These are phyloP conservation scores for Sphaeramia orbicularis DNA, from an alignment of 2,797 vertebrate genomes.

Conservation along the genomic window DNA sequence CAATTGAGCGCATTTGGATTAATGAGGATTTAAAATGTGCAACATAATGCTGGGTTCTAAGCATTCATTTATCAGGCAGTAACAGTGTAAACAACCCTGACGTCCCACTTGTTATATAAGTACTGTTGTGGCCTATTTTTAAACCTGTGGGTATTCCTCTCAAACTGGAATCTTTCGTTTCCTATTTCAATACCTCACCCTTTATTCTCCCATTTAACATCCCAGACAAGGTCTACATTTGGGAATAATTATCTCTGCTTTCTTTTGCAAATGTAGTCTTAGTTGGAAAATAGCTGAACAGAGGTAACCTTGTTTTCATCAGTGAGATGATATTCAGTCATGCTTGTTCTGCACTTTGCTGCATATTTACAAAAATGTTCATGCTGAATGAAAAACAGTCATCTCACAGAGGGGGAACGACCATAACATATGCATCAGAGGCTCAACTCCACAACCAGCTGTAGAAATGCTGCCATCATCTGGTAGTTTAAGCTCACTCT, in stretches of 20 bases:
- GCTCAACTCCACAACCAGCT: neutral
- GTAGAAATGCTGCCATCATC: constrained; percentile 73
- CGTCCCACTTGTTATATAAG: constrained; percentile 79
- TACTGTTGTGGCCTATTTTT: constrained; percentile 76
- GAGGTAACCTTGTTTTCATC: neutral
- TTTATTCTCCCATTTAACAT: neutral
- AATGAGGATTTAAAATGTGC: constrained; percentile 34
- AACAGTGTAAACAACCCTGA: constrained; percentile 75
- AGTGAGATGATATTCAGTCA: neutral
- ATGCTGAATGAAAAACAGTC: constrained; percentile 58
- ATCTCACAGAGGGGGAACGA: constrained; percentile 31
- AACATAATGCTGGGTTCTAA: constrained; percentile 30
- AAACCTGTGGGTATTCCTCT: constrained; percentile 68
- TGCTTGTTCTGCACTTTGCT: constrained; percentile 30
- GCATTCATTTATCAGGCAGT: constrained; percentile 45
- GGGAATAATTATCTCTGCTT: neutral
- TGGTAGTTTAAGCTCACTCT: constrained; percentile 34
- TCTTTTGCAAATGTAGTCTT: neutral
- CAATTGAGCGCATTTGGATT: constrained; percentile 19
- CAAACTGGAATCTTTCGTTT: constrained; percentile 29
- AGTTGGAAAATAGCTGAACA: neutral
- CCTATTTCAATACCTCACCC: constrained; percentile 15
- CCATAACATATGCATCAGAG: constrained; percentile 59
- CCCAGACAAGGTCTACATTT: neutral
- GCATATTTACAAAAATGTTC: constrained; percentile 35